Evolutionary conservation across 2,888 invertebrate species (phyloP), one percentile per base, ranked within the genome.

Genomic region (Lepeophtheirus nordmannii): DNA sequence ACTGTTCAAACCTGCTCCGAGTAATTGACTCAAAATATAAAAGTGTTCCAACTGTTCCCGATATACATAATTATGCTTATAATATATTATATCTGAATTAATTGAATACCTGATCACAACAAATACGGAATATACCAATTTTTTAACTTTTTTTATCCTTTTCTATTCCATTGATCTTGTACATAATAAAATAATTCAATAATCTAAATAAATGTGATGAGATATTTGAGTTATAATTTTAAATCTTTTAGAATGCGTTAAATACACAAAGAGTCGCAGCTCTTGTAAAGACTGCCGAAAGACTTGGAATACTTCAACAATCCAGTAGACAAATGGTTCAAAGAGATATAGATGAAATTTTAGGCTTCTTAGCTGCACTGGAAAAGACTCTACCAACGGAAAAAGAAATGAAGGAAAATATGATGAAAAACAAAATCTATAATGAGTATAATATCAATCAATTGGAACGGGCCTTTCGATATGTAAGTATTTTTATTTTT

Each of bases 321-420:
- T 62, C 62, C 17, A 20, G n/a, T 38, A 41, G 41, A 5, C 17
- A 17, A 9, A 40, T 20, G 10, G 41, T 40, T n/a, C 62, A 62
- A 7, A 20, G 40, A 12, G 62, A 62, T 17, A 62, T 62, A n/a
- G 62, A 38, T 10, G 62, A 62, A 30, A 62, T 62, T 39, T 17
- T 62, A 12, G 62, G 62, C 1, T 62, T 62, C 39, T 23, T 62
- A 10, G 40, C 62, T 10, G 62, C 62, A 2, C n/a, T 62, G 17
- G 62, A 62, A 62, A 62, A 62, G 40, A 39, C 41, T 12, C 20
- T 62, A 10, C 62, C 62, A 9, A 22, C 62, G 10, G 62, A 62
- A 62, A 62, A 62, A 40, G 62, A 62, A 30, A 39, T 62, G 62
- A 62, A 62, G 20, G 17, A 62, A 40, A 30, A 40, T 30, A n/a